Percentiles rank a stretch among this genome's conserved stretches.
These are phyloP conservation scores for Melanotaenia boesemani DNA, from an alignment of 2,797 vertebrate genomes.

Conservation along the genomic window DNA sequence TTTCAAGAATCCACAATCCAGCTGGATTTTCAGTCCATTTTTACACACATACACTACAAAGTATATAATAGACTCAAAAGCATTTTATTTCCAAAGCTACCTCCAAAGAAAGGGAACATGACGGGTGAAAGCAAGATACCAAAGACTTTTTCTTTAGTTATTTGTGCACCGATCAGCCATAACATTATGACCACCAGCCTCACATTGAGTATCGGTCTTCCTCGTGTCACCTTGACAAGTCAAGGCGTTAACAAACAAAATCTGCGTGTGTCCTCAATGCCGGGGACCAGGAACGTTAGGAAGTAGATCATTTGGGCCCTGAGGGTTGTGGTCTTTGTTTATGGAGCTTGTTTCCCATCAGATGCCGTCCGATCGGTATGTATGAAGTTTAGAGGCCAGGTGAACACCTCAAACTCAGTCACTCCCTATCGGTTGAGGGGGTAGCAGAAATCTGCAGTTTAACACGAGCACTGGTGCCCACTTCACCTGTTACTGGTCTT, in stretches of 20 bases:
- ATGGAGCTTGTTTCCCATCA: neutral
- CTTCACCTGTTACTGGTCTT: neutral
- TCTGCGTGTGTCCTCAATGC: neutral
- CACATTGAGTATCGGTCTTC: neutral
- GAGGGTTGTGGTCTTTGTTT: neutral
- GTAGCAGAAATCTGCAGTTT: too few relatives aligned
- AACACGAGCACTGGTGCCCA: neutral
- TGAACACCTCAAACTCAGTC: too few relatives aligned
- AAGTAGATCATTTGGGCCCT: neutral
- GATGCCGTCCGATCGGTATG: neutral
- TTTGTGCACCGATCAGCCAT: neutral
- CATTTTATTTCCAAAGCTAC: constrained; percentile 66
- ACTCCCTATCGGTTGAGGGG: too few relatives aligned
- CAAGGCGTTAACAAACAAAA: neutral
- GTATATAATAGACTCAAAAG: constrained; percentile 50
- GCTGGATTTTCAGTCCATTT: constrained; percentile 29
- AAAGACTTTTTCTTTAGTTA: constrained; percentile 37
- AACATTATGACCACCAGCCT: neutral
- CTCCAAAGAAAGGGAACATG: constrained; percentile 39
- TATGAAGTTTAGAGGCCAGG: neutral
- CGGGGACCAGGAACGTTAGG: neutral
- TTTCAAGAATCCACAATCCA: constrained; percentile 45
- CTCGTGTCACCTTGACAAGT: neutral
- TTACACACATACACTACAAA: constrained; percentile 57
- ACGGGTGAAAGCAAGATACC: constrained; percentile 38